phyloP scores from a whole-genome alignment of 2,888 invertebrate species.

The Spodoptera littoralis region DNA sequence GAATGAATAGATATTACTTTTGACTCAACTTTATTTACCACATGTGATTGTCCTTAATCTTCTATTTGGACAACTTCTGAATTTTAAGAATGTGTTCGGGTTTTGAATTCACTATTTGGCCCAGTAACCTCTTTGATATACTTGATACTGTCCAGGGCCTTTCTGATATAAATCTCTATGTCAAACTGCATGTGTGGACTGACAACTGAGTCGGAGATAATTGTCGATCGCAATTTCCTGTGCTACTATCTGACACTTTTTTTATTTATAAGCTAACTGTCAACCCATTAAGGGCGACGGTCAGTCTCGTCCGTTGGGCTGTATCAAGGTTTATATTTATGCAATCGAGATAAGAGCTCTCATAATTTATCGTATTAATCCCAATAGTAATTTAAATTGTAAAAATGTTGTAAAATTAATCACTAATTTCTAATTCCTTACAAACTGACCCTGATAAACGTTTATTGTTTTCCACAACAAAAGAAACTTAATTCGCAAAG shows the following conservation, averaged over 20 bases:
- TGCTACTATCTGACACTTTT: conserved; percentile 78
- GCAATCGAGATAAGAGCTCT: conserved; percentile 31
- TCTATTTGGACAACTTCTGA: conserved; percentile 33
- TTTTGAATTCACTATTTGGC: conserved; percentile 60
- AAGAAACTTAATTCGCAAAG: conserved; percentile 9
- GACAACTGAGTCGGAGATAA: conserved; percentile 72
- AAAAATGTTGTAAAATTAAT: neutral
- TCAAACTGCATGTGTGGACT: conserved; percentile 67
- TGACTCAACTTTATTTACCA: neutral
- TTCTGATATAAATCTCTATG: conserved; percentile 72
- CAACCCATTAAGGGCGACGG: conserved; percentile 51
- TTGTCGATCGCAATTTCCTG: conserved; percentile 85
- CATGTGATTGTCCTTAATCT: conserved; percentile 15
- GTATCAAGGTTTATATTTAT: conserved; percentile 25
- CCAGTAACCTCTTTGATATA: conserved; percentile 62
- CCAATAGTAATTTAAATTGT: neutral
- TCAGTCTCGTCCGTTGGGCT: conserved; percentile 46
- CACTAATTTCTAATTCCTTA: neutral
- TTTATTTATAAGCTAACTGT: conserved; percentile 72
- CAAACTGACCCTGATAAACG: neutral
- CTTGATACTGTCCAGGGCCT: conserved; percentile 55
- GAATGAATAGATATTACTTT: neutral
- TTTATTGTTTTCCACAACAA: conserved; percentile 8
- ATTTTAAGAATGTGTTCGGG: conserved; percentile 57
- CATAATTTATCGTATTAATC: conserved; percentile 10